phyloP scores from a whole-genome alignment of 2,113 vertebrate genomes.

The Aegotheles bennettii region DNA sequence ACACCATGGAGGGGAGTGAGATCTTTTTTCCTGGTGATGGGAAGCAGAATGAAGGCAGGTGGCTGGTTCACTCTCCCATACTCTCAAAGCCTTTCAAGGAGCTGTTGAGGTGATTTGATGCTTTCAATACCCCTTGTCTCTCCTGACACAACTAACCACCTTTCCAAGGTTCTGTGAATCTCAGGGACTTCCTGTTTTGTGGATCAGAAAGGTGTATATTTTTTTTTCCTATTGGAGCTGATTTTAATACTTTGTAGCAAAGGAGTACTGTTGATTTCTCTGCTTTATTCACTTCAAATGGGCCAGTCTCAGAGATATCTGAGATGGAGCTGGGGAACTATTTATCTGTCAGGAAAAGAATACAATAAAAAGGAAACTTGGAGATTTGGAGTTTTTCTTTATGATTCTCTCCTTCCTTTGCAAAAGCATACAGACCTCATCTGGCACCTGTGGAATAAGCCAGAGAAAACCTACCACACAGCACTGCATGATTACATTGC shows the following conservation, averaged over 20 bases:
- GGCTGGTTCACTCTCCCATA: accelerated
- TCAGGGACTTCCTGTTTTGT: background rate
- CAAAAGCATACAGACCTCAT: background rate
- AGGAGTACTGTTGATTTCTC: background rate
- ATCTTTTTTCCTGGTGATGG: background rate
- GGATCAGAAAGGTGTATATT: background rate
- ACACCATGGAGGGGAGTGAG: accelerated
- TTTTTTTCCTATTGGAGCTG: background rate
- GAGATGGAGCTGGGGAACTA: background rate
- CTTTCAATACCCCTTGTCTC: background rate
- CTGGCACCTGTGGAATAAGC: background rate
- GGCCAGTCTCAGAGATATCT: background rate
- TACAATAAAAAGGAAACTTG: background rate
- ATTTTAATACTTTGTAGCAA: background rate
- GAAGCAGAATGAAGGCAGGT: background rate
- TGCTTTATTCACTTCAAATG: background rate
- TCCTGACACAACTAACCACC: background rate
- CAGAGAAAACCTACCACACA: background rate
- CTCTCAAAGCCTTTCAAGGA: background rate
- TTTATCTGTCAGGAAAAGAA: background rate
- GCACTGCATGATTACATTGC: background rate
- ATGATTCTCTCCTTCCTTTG: background rate
- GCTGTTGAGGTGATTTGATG: background rate
- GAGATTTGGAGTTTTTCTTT: background rate
- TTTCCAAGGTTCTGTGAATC: background rate